Conservation (phyloP, 1,140 invertebrate genomes). For the Listronotus oregonensis region DNA sequence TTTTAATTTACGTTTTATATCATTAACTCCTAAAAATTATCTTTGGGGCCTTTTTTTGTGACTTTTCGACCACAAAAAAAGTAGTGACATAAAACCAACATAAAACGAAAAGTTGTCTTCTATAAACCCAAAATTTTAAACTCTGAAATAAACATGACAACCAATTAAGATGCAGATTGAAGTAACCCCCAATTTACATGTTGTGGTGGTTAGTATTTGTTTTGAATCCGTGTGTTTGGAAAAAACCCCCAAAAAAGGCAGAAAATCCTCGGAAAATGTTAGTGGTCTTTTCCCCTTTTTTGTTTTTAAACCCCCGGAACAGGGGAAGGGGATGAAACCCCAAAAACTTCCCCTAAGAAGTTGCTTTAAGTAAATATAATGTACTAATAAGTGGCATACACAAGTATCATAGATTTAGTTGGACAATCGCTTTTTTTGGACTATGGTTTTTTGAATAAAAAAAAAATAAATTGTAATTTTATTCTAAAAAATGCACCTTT, state of each 20-base stretch:
- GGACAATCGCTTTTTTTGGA: too few relatives aligned
- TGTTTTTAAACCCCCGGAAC: constrained; percentile 43
- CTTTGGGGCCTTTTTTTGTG: too few relatives aligned
- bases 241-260: constrained; percentile 50
- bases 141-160: constrained; percentile 56
- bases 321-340: constrained; percentile 28
- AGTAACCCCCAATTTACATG: constrained; percentile 44
- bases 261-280: constrained; percentile 49
- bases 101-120: constrained; percentile 40
- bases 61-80: constrained; percentile 4
- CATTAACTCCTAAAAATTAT: too few relatives aligned
- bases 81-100: constrained; percentile 40
- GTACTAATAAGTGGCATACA: too few relatives aligned
- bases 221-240: constrained; percentile 50
- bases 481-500: too few relatives aligned
- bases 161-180: constrained; percentile 58
- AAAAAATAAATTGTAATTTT: too few relatives aligned
- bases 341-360: too few relatives aligned
- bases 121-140: constrained; percentile 40
- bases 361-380: too few relatives aligned
- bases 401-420: too few relatives aligned
- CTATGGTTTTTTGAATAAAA: too few relatives aligned
- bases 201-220: constrained; percentile 43
- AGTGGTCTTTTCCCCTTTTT: constrained; percentile 52
- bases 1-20: too few relatives aligned